These are phyloP conservation scores for Stomatorhinus ivindoensis DNA, from an alignment of 2,113 vertebrate species.

Conservation along the genomic window DNA sequence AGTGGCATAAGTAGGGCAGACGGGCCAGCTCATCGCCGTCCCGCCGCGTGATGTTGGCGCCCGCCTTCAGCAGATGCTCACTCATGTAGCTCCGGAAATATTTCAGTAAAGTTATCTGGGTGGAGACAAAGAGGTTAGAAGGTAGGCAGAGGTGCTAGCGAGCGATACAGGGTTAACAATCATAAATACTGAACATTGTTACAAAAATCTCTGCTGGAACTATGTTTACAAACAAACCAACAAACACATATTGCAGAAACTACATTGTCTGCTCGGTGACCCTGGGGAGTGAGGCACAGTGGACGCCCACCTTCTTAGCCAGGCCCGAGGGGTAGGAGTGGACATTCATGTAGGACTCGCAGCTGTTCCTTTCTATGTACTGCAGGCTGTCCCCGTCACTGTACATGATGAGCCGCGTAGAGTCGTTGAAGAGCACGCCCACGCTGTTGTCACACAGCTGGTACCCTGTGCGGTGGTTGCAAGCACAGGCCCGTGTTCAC, in stretches of 20 bases:
- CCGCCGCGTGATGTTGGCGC: slow-evolving; percentile 82
- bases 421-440: slow-evolving; percentile 93
- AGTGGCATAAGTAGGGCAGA: slow-evolving; percentile 80
- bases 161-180: neutral
- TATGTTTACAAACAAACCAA: neutral
- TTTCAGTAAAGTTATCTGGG: slow-evolving; percentile 84
- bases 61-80: slow-evolving; percentile 89
- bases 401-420: slow-evolving; percentile 88
- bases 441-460: slow-evolving; percentile 97
- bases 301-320: slow-evolving; percentile 77
- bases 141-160: neutral
- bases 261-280: neutral
- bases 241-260: neutral
- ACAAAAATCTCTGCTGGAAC: neutral
- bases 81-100: slow-evolving; percentile 99
- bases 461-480: slow-evolving; percentile 56
- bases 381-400: slow-evolving; percentile 84
- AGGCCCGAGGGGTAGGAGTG: slow-evolving; percentile 67
- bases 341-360: slow-evolving; percentile 79
- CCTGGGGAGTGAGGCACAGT: neutral
- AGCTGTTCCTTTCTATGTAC: slow-evolving; percentile 79
- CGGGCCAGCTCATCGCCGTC: slow-evolving; percentile 90
- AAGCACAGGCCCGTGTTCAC: neutral
- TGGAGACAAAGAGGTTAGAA: neutral
- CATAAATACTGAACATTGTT: neutral